Evolutionary conservation across 2,888 invertebrate species (phyloP).

Genomic region (Trachelus tabidus): DNA sequence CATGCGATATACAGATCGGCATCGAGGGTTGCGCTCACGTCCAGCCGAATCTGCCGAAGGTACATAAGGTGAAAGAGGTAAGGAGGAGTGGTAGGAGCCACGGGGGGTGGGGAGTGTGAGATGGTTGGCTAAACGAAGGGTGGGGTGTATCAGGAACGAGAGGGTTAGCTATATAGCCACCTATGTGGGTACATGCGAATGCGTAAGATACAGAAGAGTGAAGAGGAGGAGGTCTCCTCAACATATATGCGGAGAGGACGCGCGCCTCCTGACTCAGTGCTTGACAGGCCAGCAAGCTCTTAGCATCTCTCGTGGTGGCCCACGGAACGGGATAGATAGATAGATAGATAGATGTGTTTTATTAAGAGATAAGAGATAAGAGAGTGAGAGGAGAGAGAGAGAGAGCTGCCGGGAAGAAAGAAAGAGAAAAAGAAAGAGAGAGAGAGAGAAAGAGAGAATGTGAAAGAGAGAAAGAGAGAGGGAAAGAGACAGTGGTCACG

Average conservation of each 20-base stretch:
- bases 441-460: constrained; percentile 19
- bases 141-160: constrained; percentile 28
- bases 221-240: constrained; percentile 52
- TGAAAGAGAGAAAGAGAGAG: constrained; percentile 21
- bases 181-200: constrained; percentile 45
- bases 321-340: constrained; percentile 11
- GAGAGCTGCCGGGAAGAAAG: no score
- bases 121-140: constrained; percentile 2
- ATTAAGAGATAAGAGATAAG: no score
- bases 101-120: not conserved
- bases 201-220: constrained; percentile 54
- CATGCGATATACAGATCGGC: not conserved
- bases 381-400: not conserved
- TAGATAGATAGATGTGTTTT: no score
- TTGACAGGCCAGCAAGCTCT: constrained; percentile 64
- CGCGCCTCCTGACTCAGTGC: constrained; percentile 64
- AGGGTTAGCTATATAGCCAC: constrained; percentile 30
- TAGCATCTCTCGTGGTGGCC: constrained; percentile 49
- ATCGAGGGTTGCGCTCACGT: not conserved
- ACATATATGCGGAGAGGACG: constrained; percentile 64
- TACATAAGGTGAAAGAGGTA: not conserved
- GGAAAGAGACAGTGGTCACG: constrained; percentile 28
- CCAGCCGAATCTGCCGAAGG: not conserved
- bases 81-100: constrained; percentile 3
- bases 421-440: constrained; percentile 3